Conservation (phyloP, 2,113 vertebrate genomes). For the Pica pica region DNA sequence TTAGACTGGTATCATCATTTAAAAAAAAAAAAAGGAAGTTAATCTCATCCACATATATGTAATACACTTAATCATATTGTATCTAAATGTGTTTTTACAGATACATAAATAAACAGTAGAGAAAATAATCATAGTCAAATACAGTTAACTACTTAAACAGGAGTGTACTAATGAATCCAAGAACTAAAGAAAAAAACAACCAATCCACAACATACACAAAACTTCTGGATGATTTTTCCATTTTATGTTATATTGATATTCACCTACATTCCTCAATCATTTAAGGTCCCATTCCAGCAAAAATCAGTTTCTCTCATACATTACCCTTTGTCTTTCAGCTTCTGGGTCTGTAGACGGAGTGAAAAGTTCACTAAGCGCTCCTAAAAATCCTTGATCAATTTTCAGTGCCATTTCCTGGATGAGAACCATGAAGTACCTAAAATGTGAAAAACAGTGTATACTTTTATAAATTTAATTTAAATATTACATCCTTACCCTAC, state of each 20-base stretch:
- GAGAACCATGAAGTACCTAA: constrained; percentile 97
- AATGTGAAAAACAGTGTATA: background rate
- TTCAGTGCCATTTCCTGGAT: constrained; percentile 98
- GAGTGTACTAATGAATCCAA: background rate
- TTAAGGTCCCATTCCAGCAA: background rate
- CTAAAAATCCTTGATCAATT: constrained; percentile 92
- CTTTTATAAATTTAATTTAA: background rate
- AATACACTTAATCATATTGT: background rate
- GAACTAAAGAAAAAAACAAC: background rate
- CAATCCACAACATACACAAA: background rate
- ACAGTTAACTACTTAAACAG: background rate
- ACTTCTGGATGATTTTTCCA: background rate
- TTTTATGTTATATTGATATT: background rate
- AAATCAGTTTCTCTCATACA: background rate
- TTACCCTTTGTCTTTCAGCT: constrained; percentile 82
- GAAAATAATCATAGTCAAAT: background rate
- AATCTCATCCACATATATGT: background rate
- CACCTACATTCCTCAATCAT: background rate
- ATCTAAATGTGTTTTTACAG: background rate
- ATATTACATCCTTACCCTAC: background rate
- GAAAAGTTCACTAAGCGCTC: constrained; percentile 79
- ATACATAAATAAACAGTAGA: background rate
- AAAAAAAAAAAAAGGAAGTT: background rate
- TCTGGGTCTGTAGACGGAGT: constrained; percentile 77
- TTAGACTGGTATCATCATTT: constrained; percentile 68